Conservation (phyloP, 2,888 invertebrate species). For the Himalopsyche kuldschensis region DNA sequence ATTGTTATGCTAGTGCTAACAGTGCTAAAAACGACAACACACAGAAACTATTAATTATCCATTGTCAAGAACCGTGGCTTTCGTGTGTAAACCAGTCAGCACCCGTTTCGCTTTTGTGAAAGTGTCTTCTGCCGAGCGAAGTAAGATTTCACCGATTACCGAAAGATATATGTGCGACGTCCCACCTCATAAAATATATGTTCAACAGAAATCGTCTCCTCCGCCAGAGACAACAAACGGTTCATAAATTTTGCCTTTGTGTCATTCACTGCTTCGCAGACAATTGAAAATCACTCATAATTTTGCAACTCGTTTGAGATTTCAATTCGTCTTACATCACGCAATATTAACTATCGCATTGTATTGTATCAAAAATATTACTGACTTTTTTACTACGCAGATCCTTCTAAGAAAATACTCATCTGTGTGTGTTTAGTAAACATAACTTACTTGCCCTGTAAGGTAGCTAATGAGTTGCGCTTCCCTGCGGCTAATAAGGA, state of each 20-base stretch:
- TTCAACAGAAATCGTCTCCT: not conserved
- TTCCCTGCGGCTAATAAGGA: not conserved
- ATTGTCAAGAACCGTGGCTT: not conserved
- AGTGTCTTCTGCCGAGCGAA: not conserved
- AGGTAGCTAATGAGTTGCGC: not conserved
- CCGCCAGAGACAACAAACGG: not conserved
- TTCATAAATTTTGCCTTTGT: not conserved
- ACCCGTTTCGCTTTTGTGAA: not conserved
- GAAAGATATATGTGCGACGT: not conserved
- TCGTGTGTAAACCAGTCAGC: not conserved
- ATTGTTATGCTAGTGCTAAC: too few relatives aligned
- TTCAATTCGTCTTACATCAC: not conserved
- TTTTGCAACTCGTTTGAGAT: not conserved
- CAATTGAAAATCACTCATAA: not conserved
- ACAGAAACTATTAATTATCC: not conserved
- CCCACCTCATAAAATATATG: not conserved
- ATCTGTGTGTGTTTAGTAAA: too few relatives aligned
- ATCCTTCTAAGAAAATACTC: too few relatives aligned
- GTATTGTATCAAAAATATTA: not conserved
- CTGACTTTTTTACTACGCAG: too few relatives aligned
- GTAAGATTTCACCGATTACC: not conserved
- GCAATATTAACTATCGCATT: not conserved
- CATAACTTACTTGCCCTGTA: not conserved
- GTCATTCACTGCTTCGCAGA: not conserved
- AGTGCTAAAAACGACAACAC: too few relatives aligned